phyloP scores from a whole-genome alignment of 2,888 invertebrate genomes.

The Perizoma affinitatum region DNA sequence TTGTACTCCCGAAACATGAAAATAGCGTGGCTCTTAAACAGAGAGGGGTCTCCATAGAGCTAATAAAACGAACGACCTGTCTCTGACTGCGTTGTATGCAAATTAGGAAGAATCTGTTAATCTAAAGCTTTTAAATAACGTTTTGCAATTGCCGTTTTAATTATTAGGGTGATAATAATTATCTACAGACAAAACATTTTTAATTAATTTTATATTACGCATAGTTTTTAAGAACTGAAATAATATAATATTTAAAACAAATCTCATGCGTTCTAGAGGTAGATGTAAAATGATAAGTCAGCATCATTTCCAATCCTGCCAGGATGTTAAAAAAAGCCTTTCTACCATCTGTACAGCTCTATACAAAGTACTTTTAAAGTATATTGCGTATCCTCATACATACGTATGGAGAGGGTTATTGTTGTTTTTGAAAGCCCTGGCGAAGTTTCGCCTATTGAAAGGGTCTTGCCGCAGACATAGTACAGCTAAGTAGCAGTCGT shows the following conservation, averaged over 20 bases:
- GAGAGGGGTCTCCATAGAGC: slow-evolving; percentile 71
- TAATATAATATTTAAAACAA: too few relatives aligned
- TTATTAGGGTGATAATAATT: too few relatives aligned
- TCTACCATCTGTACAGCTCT: slow-evolving; percentile 44
- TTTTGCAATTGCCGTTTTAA: slow-evolving; percentile 5
- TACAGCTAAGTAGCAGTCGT: slow-evolving; percentile 13
- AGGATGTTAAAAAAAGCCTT: background rate
- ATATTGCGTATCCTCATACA: slow-evolving; percentile 77
- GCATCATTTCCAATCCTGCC: too few relatives aligned
- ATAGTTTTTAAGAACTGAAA: too few relatives aligned
- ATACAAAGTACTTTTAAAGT: slow-evolving; percentile 67
- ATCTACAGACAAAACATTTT: too few relatives aligned
- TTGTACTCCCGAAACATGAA: slow-evolving; percentile 83
- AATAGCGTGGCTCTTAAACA: slow-evolving; percentile 83
- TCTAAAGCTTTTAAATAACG: slow-evolving; percentile 22
- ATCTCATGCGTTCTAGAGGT: too few relatives aligned
- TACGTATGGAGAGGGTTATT: slow-evolving; percentile 72
- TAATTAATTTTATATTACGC: too few relatives aligned
- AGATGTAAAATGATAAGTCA: too few relatives aligned
- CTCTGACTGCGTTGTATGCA: slow-evolving; percentile 52
- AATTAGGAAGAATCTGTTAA: slow-evolving; percentile 38
- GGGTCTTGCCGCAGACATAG: slow-evolving; percentile 44
- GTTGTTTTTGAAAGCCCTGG: slow-evolving; percentile 77
- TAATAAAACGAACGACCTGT: slow-evolving; percentile 60
- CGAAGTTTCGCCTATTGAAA: slow-evolving; percentile 60